A percentile compares a stretch with the other conserved stretches of the same genome.
Evolutionary conservation across 2,797 vertebrate species (phyloP).

Genomic region (Leuciscus waleckii): DNA sequence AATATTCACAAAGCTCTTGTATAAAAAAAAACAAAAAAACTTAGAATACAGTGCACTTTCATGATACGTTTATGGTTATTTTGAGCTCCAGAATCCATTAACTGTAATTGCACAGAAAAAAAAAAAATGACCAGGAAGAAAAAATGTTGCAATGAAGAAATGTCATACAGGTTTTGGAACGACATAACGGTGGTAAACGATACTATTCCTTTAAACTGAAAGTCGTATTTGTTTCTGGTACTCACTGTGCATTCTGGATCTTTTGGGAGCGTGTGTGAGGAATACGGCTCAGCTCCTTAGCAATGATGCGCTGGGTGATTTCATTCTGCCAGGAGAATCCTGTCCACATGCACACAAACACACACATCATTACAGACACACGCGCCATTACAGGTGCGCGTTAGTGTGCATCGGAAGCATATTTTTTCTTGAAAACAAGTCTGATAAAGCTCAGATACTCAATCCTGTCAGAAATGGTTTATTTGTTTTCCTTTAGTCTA

Average conservation of each 20-base stretch:
- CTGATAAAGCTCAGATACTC: slow-evolving; percentile 1
- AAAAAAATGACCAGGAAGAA: not conserved
- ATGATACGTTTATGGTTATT: not conserved
- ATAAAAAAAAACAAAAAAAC: not conserved
- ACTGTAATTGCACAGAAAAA: not conserved
- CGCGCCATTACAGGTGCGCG: not conserved
- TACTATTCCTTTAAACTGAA: not conserved
- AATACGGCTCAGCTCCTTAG: slow-evolving; percentile 93
- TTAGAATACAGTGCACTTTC: not conserved
- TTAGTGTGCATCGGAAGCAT: not conserved
- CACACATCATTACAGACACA: not conserved
- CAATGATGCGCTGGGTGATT: slow-evolving; percentile 93
- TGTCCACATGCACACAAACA: slow-evolving; percentile 66
- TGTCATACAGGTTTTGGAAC: not conserved
- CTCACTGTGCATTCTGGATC: slow-evolving; percentile 66
- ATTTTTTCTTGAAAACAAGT: slow-evolving; percentile 14
- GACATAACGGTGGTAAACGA: not conserved
- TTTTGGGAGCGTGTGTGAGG: slow-evolving; percentile 78
- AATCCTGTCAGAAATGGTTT: not conserved
- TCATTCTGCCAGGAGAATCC: slow-evolving; percentile 96
- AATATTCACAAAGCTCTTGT: not conserved
- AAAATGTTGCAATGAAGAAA: not conserved
- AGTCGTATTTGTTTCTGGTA: not conserved
- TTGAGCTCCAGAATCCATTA: slow-evolving; percentile 1
- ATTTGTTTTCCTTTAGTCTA: slow-evolving; percentile 11